These are phyloP conservation scores for Patella ulyssiponensis DNA, from an alignment of 2,888 invertebrate genomes.

Conservation along the genomic window DNA sequence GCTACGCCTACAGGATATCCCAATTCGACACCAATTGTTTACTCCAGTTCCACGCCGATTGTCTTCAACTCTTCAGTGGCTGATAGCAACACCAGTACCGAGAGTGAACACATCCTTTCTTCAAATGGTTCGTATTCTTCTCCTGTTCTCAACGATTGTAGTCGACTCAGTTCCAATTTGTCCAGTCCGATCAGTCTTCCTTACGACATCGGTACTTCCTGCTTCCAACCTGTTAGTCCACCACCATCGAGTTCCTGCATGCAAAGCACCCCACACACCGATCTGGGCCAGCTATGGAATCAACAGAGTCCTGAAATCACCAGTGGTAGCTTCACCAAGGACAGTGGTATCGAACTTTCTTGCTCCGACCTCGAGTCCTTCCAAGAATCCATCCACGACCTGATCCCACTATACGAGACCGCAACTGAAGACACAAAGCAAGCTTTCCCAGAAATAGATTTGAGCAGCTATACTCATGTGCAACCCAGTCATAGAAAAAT, in stretches of 20 bases:
- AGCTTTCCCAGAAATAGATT: too few species aligned
- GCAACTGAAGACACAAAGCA: background rate
- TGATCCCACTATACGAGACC: background rate
- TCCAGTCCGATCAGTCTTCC: background rate
- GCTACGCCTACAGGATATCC: background rate
- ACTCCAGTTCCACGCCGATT: background rate
- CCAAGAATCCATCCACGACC: background rate
- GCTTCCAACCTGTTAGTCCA: background rate
- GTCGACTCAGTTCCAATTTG: too few species aligned
- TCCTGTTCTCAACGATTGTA: background rate
- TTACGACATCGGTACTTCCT: background rate
- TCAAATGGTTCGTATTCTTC: background rate
- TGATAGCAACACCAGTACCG: background rate
- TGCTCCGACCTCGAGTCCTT: background rate
- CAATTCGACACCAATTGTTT: background rate
- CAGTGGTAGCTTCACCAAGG: background rate
- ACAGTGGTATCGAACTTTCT: background rate
- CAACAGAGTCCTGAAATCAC: too few species aligned
- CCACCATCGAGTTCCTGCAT: background rate
- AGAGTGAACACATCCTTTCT: too few species aligned
- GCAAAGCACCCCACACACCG: background rate
- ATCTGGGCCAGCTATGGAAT: too few species aligned
- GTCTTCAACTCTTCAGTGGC: background rate
- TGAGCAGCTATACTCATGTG: too few species aligned
- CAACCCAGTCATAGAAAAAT: background rate